Base-by-base conservation (phyloP, 2,797 vertebrate genomes). In the Varecia variegata region DNA sequence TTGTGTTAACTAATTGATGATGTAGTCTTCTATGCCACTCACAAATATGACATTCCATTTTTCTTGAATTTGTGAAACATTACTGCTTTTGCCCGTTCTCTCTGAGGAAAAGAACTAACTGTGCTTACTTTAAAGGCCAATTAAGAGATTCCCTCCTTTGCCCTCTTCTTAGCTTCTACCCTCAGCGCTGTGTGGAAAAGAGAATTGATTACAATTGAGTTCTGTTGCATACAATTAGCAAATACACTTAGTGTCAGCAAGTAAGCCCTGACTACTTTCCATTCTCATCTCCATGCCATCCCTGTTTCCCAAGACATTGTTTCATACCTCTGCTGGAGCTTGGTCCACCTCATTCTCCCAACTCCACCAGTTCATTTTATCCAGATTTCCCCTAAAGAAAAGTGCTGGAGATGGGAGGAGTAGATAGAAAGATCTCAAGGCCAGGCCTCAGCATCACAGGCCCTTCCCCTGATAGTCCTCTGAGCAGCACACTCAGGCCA, bases 1-100 rank as follows among this genome's bases (percentile, higher is more conserved):
- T 95, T 91, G 90, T 95, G 89, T 90, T 95, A 85, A 93, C 35
- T 86, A 86, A 18, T 40, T 92, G 82, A 79, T 89, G 81, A 87
- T 60, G 14, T 50, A 56, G n/a, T 68, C n/a, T 74, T 91, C 67
- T 56, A 17, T 52, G 32, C 27, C 68, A 79, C 17, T 94, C 47
- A 68, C 30, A 67, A 54, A 60, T 27, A 58, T 18, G 43, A 58
- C 56, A 70, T 65, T 87, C 45, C 43, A n/a, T 84, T 88, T 96
- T 84, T 91, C 81, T 84, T 92, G 27, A 58, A 32, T 88, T 79
- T 90, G 25, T 90, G 60, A 95, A 96, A 88, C 11, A 74, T 32
- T 35, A 95, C 80, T 83, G 32, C 35, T 90, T 89, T 56, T 83
- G 30, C 25, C 65, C 50, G n/a, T 70, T 81, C 40, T 85, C 23